Base-by-base conservation (phyloP, 1,140 invertebrate genomes). In the Teleopsis dalmanni region DNA sequence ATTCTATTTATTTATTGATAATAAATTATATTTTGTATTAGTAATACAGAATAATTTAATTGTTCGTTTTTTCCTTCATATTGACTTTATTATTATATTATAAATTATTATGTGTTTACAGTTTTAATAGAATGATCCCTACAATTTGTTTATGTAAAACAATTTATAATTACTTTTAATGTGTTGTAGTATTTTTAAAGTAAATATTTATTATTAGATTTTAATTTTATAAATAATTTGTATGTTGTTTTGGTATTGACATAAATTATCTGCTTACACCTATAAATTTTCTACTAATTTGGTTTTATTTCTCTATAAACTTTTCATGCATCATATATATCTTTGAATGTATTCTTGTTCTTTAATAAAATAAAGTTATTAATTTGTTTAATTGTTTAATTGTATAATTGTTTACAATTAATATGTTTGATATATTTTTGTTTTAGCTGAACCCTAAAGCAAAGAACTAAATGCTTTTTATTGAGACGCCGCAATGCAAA, bases 61-160 rank as follows among this genome's bases (percentile, higher is more conserved):
- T n/a, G n/a, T n/a, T n/a, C n/a, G n/a, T 58, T 14, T 45, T 19
- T 45, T 45, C 34, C 8, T 50, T 55, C 54, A 47, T 53, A 53
- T 62, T 50, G 54, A 60, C 45, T 26, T 21, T 27, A 58, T 49
- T 50, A 46, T 52, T 54, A 54, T 40, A 21, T 19, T 45, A 45
- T 45, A 33, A 31, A 21, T 45, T 45, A 25, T 48, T 51, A 35
- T 44, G 38, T 48, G 25, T 57, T 46, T 51, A 31, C 52, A 55
- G 54, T 61, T 62, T 58, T 59, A 51, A 59, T 65, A 62, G 63
- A 65, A 61, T 65, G 62, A 59, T 65, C 60, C 60, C 60, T 65
- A 65, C 62, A 62, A 60, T 65, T 13, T 31, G 38, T 41, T 40
- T 25, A 31, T 62, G 62, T 56, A n/a, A n/a, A n/a, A n/a, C n/a